phyloP scores from a whole-genome alignment of 2,888 invertebrate species.

The Leptinotarsa tumamoca region DNA sequence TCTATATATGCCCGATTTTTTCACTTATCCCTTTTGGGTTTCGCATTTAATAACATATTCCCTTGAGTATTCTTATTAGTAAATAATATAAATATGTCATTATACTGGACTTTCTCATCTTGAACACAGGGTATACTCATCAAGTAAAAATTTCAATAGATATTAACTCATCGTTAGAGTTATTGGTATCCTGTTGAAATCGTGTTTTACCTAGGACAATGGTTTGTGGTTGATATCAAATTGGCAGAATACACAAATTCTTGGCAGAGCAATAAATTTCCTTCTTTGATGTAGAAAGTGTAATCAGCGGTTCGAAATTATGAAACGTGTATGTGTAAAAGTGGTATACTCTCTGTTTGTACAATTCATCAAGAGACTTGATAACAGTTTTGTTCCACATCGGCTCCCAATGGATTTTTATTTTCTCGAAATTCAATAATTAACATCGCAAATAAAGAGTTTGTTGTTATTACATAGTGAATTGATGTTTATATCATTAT shows the following conservation, averaged over 20 bases:
- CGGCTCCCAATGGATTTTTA: background rate
- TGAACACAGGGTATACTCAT: background rate
- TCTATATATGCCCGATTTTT: too few species aligned
- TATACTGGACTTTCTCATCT: too few species aligned
- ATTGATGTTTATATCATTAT: too few species aligned
- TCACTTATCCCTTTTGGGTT: too few species aligned
- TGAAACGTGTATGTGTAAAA: background rate
- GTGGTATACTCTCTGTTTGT: background rate
- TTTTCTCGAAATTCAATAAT: background rate
- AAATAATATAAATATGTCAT: too few species aligned
- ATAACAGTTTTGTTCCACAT: background rate
- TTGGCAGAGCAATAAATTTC: background rate
- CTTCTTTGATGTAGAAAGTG: background rate
- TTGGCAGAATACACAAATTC: slow-evolving; percentile 3
- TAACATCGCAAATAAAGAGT: background rate
- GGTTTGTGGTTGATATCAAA: background rate
- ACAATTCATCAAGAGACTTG: background rate
- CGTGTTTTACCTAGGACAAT: background rate
- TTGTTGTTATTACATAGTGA: too few species aligned
- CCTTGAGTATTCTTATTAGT: too few species aligned
- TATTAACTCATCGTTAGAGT: background rate
- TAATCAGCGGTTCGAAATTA: background rate
- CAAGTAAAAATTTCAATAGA: background rate
- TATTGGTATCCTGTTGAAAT: background rate
- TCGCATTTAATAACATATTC: too few species aligned